Evolutionary conservation across 2,888 invertebrate species (phyloP), one percentile per base, ranked within the genome.

Genomic region (Ophion ellenae): DNA sequence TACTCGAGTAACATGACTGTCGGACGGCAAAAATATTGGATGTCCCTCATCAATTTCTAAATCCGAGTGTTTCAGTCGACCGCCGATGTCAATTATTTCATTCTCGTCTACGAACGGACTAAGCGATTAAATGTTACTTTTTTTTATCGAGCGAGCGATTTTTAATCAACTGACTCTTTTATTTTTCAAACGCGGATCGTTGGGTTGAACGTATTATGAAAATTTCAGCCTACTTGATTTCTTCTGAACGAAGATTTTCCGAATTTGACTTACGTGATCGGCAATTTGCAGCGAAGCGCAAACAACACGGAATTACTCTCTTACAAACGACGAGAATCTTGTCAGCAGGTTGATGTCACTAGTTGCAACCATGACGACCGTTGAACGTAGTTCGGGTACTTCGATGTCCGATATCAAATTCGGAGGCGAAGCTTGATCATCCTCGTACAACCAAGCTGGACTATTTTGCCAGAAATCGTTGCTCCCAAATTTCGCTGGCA

Each of bases 1-100:
- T 40, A 90, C 24, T 28, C 85, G 83, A 87, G 91, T 89, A 1
- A 90, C 66, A 47, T 85, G 81, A 66, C 87, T 81, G 40, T 88
- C 86, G 47, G 81, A 81, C 24, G 89, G 88, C 63, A 90, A 74
- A 11, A 90, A 74, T 4, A 89, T 83, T 2, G 88, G 88, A 84
- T 89, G 86, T 78, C 82, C 87, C n/a, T 74, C 36, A 28, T 83
- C 80, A 69, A 53, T 86, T 10, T 70, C 9, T 47, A 88, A 63
- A 32, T 81, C 64, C 11, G 88, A 86, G 47, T 84, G 73, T 69
- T 83, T 81, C 81, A 89, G 45, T 64, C 90, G 78, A 40, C 88
- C 88, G 10, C 89, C 87, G 20, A 89, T 88, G 45, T 88, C 85
- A 57, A 90, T 61, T 57, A 89, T 57, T 3, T 81, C 82, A 36